Conservation (phyloP, 2,113 vertebrate species). For the Oxyura jamaicensis region DNA sequence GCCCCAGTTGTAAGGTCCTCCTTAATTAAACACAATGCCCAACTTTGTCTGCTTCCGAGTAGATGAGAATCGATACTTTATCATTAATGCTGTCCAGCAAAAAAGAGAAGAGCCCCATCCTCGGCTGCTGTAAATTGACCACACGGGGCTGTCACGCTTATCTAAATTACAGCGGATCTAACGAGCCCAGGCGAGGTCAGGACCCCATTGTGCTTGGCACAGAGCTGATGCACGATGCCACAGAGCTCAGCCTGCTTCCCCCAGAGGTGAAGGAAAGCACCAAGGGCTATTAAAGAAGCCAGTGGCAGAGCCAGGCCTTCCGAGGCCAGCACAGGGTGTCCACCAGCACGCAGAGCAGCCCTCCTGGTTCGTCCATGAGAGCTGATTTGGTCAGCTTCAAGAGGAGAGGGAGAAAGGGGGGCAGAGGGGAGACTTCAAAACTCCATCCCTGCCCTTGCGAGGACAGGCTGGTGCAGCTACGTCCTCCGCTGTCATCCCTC, state of each 20-base stretch:
- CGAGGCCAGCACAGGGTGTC: rapidly evolving
- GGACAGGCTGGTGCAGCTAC: neutral
- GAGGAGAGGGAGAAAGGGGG: neutral
- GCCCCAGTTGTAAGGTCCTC: neutral
- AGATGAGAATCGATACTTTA: neutral
- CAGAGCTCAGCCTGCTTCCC: neutral
- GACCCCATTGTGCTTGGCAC: neutral
- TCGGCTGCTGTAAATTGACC: rapidly evolving
- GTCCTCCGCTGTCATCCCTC: neutral
- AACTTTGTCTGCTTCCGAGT: neutral
- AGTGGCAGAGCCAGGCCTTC: neutral
- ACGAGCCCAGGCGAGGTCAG: neutral
- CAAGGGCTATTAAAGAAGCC: neutral
- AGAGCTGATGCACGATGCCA: neutral
- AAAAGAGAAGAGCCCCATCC: neutral
- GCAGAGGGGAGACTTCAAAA: neutral
- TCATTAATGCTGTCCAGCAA: neutral
- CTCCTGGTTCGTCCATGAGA: neutral
- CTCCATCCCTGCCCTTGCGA: neutral
- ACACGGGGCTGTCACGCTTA: rapidly evolving
- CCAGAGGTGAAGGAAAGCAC: neutral
- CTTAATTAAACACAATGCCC: slow-evolving; percentile 40
- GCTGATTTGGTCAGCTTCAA: neutral
- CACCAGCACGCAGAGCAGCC: neutral
- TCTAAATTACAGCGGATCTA: neutral